Base-by-base conservation (phyloP, 2,888 invertebrate species). In the Merodon equestris region DNA sequence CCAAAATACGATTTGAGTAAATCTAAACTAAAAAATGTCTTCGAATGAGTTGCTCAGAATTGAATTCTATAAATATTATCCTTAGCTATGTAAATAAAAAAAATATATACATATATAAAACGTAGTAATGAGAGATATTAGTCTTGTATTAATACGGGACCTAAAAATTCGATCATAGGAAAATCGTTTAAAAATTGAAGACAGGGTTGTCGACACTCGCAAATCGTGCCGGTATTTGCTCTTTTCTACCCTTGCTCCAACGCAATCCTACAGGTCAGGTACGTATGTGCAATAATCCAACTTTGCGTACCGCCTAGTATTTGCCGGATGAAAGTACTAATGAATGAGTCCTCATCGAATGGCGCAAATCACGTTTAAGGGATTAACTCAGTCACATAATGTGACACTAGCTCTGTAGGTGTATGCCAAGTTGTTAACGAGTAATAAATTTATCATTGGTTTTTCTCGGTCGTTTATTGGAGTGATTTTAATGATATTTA, bases 351-450 rank as follows among this genome's bases (percentile, higher is more conserved):
- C 76, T 81, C 82, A 66, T 82, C 77, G 74, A 82, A 56, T 66
- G 82, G 68, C 71, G 77, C 76, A 83, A 83, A 83, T 83, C 83
- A 83, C 83, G 83, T 83, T 83, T 82, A 75, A 70, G 70, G 83
- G 83, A 83, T 83, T 83, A 83, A 64, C 64, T 58, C 56, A 70
- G 75, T 68, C 74, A 74, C 54, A 74, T 73, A 74, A 81, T 75
- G 70, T 66, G 45, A 47, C 64, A 74, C 51, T 53, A 34, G n/a
- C 19, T 27, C n/a, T 36, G 53, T 68, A 54, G 72, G 63, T 72
- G 61, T 58, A 58, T 79, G 73, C 63, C 57, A 73, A 79, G 73
- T 70, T 73, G 74, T 79, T 79, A 74, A 68, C 68, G 17, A 64
- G 70, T 58, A 58, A 70, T 68, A 58, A 54, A 68, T 67, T 72